Base-by-base conservation (phyloP, 2,797 vertebrate species). In the Thaleichthys pacificus region DNA sequence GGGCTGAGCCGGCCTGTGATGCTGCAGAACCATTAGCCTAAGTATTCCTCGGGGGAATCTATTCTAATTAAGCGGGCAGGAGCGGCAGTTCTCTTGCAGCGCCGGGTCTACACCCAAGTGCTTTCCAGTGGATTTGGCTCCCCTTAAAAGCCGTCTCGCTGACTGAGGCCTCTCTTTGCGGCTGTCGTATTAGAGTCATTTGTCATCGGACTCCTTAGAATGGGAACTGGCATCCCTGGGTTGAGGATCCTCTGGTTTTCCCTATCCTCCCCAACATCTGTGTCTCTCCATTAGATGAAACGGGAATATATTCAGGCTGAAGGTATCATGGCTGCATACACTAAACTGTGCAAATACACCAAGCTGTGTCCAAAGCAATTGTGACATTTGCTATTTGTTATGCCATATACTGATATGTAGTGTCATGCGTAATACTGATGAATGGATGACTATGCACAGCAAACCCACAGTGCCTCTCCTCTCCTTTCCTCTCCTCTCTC, bases 1-100 rank as follows among this genome's bases (percentile, higher is more conserved):
- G 61, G 60, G 62, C 72, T 51, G 78, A 79, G 79, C 56, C 9
- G 47, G 65, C 60, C 73, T n/a, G 8, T 76, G 80, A 76, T 35
- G 66, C 49, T 83, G 79, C 72, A 78, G 71, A 70, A 82, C 74
- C 32, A 84, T 89, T 85, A 79, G 84, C 80, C 77, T 80, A 80
- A 89, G 87, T 86, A 84, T 85, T 88, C 89, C 85, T 47, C 42
- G 54, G 28, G 81, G 84, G 87, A 83, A 85, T 74, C 30, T 63
- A 73, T 66, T 88, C 88, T 89, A 90, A 91, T 91, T 90, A 89
- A 85, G 80, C 84, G 79, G 82, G 78, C 83, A 85, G 85, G 78
- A 89, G 84, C 83, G 77, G 64, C 66, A 75, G 79, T 80, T 81
- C 86, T 81, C 42, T 76, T 75, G 81, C 79, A 69, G 84, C 78